Conservation (phyloP, 2,113 vertebrate genomes). For the Pedetes capensis region DNA sequence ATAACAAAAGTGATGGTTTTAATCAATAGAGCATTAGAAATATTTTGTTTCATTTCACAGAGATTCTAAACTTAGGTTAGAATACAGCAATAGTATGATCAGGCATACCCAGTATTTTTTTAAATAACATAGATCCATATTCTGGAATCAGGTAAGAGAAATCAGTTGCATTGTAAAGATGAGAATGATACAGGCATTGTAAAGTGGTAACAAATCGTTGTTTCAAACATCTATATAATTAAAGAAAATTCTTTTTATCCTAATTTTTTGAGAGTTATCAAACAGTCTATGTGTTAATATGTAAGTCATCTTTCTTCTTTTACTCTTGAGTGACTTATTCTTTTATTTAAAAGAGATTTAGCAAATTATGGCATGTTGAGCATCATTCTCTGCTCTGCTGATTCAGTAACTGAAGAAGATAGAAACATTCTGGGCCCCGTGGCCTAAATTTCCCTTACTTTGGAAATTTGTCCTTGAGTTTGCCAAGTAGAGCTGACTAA, state of each 20-base stretch:
- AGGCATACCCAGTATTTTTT: background rate
- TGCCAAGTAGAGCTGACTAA: background rate
- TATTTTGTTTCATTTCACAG: background rate
- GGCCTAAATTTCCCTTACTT: background rate
- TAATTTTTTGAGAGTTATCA: background rate
- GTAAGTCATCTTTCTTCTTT: background rate
- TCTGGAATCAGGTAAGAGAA: background rate
- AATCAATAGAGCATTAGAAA: background rate
- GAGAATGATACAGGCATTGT: background rate
- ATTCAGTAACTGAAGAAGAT: background rate
- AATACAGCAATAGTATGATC: background rate
- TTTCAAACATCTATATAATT: background rate
- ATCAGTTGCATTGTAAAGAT: background rate
- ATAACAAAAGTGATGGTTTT: background rate
- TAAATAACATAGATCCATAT: background rate
- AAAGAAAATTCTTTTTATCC: background rate
- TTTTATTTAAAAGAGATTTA: background rate
- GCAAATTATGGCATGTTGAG: background rate
- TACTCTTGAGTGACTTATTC: background rate
- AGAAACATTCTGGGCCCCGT: background rate
- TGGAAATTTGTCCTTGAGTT: background rate
- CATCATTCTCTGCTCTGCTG: background rate
- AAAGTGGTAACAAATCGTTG: background rate
- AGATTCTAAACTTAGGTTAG: background rate
- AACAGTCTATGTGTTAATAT: background rate